Evolutionary conservation across 2,888 invertebrate genomes (phyloP).

Genomic region (Pseudococcus jackbeardsleyi): DNA sequence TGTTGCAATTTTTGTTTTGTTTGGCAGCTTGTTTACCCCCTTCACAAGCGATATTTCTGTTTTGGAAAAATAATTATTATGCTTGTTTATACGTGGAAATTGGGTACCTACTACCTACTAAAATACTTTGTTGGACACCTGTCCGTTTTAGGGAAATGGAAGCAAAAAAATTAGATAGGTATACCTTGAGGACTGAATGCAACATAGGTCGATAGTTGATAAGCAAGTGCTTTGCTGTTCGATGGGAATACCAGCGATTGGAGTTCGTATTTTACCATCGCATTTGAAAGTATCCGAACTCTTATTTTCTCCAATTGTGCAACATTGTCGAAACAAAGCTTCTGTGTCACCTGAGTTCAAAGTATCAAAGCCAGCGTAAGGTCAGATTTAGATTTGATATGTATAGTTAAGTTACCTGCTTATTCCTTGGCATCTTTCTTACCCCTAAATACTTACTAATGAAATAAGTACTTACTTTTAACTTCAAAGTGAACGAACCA

Average conservation of each 20-base stretch:
- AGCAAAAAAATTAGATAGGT: neutral
- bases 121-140: too few relatives aligned
- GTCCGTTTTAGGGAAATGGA: too few relatives aligned
- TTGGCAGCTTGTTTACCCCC: conserved; percentile 48
- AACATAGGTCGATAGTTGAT: conserved; percentile 76
- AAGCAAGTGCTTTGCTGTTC: conserved; percentile 76
- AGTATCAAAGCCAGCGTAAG: neutral
- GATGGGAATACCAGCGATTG: conserved; percentile 71
- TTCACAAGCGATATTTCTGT: conserved; percentile 46
- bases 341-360: conserved; percentile 27
- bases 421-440: too few relatives aligned
- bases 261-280: conserved; percentile 35
- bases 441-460: neutral
- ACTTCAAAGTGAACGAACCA: neutral
- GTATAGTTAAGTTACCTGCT: too few relatives aligned
- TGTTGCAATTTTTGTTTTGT: conserved; percentile 4
- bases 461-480: neutral
- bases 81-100: too few relatives aligned
- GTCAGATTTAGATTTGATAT: too few relatives aligned
- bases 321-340: conserved; percentile 35
- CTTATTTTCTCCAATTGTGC: conserved; percentile 32
- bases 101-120: too few relatives aligned
- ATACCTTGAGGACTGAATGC: conserved; percentile 71
- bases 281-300: conserved; percentile 36
- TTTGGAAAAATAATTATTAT: too few relatives aligned